phyloP scores from a whole-genome alignment of 2,797 vertebrate species.

The Spatula clypeata region DNA sequence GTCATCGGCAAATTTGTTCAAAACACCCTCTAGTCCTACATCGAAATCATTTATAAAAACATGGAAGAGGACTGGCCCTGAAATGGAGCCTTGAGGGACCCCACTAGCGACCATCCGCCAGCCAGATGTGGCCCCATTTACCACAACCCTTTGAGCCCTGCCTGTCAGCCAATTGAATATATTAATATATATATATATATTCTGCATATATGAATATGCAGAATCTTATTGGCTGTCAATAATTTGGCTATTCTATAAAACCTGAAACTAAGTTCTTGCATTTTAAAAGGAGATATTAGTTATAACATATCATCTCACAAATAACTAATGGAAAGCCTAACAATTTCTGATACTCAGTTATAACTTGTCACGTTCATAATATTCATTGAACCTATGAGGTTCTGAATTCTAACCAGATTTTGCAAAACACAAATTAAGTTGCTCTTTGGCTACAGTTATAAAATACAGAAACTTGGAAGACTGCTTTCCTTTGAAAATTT shows the following conservation, averaged over 20 bases:
- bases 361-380: background rate
- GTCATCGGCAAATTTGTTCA: too few relatives aligned
- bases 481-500: background rate
- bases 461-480: background rate
- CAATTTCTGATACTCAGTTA: background rate
- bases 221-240: background rate
- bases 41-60: too few relatives aligned
- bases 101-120: too few relatives aligned
- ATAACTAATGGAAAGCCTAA: background rate
- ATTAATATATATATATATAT: too few relatives aligned
- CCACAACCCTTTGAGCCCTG: too few relatives aligned
- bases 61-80: too few relatives aligned
- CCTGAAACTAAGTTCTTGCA: background rate
- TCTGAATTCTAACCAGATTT: background rate
- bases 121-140: too few relatives aligned
- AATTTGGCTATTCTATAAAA: background rate
- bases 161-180: too few relatives aligned
- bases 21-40: too few relatives aligned
- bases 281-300: background rate
- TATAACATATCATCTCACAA: background rate
- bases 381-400: background rate
- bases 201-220: background rate
- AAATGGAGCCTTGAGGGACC: too few relatives aligned
- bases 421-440: background rate
- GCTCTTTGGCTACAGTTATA: background rate